Evolutionary conservation across 2,888 invertebrate species (phyloP), one percentile per base, ranked within the genome.

Genomic region (Synergus japonicus): DNA sequence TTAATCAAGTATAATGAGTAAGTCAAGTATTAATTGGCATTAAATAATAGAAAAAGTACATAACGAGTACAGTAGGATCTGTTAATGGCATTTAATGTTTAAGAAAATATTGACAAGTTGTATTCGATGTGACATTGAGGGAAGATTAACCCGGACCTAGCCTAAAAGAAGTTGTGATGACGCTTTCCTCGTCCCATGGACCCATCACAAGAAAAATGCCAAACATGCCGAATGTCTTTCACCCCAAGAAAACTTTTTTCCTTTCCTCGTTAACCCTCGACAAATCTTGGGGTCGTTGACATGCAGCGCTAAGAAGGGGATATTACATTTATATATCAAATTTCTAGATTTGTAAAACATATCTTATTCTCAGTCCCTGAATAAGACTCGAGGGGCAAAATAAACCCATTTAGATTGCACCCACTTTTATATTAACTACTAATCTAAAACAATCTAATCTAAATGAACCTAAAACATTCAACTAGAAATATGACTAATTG

Each of bases 231-330:
- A 82, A 83, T 79, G 80, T 82, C 66, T 78, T 69, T 81, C 79
- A 79, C 77, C 69, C 80, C 78, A 65, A 79, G 54, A 67, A 78
- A 79, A 81, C 67, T 65, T 80, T 80, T 79, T 80, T 77, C 79
- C 76, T 73, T 66, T 81, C 82, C 81, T 78, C 79, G 83, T 83
- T 83, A 85, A 81, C 85, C 85, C 85, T 85, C 85, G 79, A 80
- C 77, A 80, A 84, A 83, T 76, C 78, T 82, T 77, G 54, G 79
- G 85, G 85, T 88, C 87, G 84, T 89, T 87, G 87, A 88, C 86
- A 87, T 86, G 84, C 85, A 86, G 85, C 85, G 86, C 86, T 86
- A 82, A 82, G 80, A 83, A 86, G 85, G 86, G 83, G 77, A 44
- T 66, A 37, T 37, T 66, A 18, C 44, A 66, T 66, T 54, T 46